Base-by-base conservation (phyloP, 2,797 vertebrate genomes). In the Gallinago solitaria region DNA sequence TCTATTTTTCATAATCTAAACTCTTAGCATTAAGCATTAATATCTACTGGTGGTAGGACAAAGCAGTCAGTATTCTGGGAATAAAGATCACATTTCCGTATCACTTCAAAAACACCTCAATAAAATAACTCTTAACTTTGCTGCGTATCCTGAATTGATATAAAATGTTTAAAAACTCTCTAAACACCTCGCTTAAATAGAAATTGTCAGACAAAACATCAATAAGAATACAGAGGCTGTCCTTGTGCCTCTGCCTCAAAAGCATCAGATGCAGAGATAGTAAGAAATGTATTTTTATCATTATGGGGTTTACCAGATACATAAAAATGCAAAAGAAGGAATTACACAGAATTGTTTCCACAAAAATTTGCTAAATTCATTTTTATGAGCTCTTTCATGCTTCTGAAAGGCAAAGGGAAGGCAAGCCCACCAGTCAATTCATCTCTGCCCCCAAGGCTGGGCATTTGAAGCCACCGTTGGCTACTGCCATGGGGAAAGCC, bases 1-100 rank as follows among this genome's bases (percentile, higher is more conserved):
- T 95, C 91, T 96, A 89, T 96, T 96, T 96, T 95, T 95, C 85
- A 90, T 95, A 90, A 93, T 83, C 89, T 92, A 96, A 93, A 94
- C 75, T 85, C 87, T 93, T 76, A 83, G 75, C 83, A 77, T 16
- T 7, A 20, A 93, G 80, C 78, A 80, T 87, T 95, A 89, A 70
- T 70, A 93, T 79, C 68, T 82, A 87, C 64, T 25, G 57, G 43
- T 27, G 78, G 41, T 23, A 87, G 64, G 87, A 96, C 48, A 96
- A 95, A 94, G 82, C 74, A 90, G 79, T 20, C 74, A 73, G 51
- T 50, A 45, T 85, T 83, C 48, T 35, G 65, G 51, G 50, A 24
- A 67, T 80, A 84, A 64, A 64, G 5, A 79, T 4, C 12, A 12
- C 24, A 25, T 59, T 89, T 53, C 69, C 48, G n/a, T 19, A 93